Conservation (phyloP, 2,113 vertebrate species). For the Notarius lentiginosus region DNA sequence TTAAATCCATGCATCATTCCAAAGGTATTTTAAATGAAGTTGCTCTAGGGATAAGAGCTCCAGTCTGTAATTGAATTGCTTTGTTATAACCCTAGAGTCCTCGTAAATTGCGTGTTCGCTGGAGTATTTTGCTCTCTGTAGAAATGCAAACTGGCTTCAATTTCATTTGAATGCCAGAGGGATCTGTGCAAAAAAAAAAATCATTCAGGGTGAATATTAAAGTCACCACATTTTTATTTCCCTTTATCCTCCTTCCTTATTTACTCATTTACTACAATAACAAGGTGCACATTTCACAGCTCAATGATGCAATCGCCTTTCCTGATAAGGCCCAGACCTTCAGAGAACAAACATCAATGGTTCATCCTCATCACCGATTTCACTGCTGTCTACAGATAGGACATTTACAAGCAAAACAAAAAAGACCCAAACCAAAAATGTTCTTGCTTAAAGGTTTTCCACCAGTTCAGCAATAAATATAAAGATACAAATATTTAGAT, state of each 20-base stretch:
- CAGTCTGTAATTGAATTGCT: conserved; percentile 10
- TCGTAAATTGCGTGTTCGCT: neutral
- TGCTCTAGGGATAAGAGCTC: neutral
- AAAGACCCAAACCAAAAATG: neutral
- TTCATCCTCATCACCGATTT: neutral
- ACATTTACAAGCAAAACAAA: neutral
- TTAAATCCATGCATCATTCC: conserved; percentile 12
- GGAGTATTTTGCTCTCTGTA: neutral
- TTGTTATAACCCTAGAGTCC: neutral
- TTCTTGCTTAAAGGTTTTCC: neutral
- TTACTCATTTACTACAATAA: neutral
- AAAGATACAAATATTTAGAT: no score
- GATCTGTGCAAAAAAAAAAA: conserved; percentile 7
- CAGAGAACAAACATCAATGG: neutral
- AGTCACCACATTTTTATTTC: neutral
- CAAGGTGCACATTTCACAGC: neutral
- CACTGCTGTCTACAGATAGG: neutral
- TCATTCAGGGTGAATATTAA: neutral
- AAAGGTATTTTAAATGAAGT: conserved; percentile 21
- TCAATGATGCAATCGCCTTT: neutral
- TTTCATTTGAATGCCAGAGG: neutral
- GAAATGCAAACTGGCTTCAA: neutral
- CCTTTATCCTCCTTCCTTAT: neutral
- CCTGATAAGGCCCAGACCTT: neutral
- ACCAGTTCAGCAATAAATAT: neutral